Conservation (phyloP, 2,797 vertebrate species). For the Alauda arvensis region DNA sequence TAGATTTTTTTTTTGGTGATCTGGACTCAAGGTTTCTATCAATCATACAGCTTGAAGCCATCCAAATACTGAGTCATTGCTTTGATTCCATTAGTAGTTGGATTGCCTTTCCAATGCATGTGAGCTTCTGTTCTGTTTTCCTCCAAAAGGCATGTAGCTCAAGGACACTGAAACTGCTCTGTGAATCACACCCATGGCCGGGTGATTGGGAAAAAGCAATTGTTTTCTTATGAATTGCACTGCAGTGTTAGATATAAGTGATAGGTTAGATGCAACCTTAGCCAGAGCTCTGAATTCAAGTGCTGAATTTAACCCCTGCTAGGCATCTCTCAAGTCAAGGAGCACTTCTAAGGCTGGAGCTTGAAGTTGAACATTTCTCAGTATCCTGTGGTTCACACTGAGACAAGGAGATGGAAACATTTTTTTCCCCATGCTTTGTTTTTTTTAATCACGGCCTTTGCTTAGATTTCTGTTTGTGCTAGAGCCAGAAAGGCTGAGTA, state of each 20-base stretch:
- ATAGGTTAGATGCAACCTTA: neutral
- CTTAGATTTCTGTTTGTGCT: neutral
- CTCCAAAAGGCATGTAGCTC: neutral
- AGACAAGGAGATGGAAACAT: neutral
- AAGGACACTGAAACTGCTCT: neutral
- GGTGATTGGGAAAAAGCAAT: neutral
- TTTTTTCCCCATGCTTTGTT: neutral
- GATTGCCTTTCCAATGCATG: neutral
- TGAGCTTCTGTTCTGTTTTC: neutral
- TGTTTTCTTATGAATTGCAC: neutral
- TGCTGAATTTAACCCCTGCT: neutral
- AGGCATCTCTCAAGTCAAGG: neutral
- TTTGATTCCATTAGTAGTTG: neutral
- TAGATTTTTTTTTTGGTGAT: neutral
- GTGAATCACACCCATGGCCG: neutral
- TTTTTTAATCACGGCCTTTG: neutral
- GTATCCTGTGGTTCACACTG: neutral
- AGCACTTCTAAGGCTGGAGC: neutral
- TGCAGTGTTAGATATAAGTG: neutral
- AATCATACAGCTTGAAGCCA: neutral
- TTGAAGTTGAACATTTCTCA: neutral
- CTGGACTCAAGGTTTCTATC: neutral
- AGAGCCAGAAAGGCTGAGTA: neutral
- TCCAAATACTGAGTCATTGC: neutral
- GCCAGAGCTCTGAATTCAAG: neutral